Conservation (phyloP, 2,888 invertebrate genomes). For the Aspidapion aeneum region DNA sequence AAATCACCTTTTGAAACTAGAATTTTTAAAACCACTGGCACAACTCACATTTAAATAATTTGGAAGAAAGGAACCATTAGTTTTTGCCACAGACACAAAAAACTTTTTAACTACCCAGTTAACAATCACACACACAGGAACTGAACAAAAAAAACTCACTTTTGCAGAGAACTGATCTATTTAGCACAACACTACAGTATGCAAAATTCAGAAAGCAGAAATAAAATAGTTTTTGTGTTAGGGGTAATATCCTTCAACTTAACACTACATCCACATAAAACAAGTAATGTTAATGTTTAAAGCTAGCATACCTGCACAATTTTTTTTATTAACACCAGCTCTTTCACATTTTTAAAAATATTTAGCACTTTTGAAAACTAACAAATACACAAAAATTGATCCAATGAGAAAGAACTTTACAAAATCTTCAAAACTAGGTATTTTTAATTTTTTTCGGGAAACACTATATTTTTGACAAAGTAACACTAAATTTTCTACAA, state of each 20-base stretch:
- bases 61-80: too few species aligned
- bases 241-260: slow-evolving; percentile 17
- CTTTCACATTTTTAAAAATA: slow-evolving; percentile 37
- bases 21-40: too few species aligned
- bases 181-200: slow-evolving; percentile 37
- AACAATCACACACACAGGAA: slow-evolving; percentile 15
- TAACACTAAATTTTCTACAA: slow-evolving; percentile 21
- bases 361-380: slow-evolving; percentile 15
- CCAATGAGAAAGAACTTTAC: slow-evolving; percentile 41
- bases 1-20: too few species aligned
- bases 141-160: slow-evolving; percentile 33
- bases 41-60: too few species aligned
- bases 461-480: slow-evolving; percentile 13
- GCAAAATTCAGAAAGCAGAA: slow-evolving; percentile 23
- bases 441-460: slow-evolving; percentile 11
- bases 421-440: slow-evolving; percentile 15
- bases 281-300: neutral
- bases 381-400: slow-evolving; percentile 26
- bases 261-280: slow-evolving; percentile 32
- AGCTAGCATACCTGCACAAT: slow-evolving; percentile 32
- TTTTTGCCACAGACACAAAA: too few species aligned
- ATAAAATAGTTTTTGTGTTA: neutral
- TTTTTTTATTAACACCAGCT: slow-evolving; percentile 35
- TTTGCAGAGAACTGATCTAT: slow-evolving; percentile 38
- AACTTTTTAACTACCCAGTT: neutral